Conservation (phyloP, 2,888 invertebrate species). For the Drosophila rubida region DNA sequence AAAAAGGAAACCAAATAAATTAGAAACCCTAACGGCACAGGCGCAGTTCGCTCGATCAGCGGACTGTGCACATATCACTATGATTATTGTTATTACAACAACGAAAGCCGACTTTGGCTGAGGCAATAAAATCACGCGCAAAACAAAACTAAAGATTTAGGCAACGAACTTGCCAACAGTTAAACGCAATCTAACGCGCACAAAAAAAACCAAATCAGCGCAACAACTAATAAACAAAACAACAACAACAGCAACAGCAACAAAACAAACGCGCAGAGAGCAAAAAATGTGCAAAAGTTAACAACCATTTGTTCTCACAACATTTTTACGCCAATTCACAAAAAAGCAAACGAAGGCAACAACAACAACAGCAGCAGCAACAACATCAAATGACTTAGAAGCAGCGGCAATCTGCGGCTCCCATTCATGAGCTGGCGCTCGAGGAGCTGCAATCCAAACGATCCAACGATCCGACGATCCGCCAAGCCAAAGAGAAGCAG, state of each 20-base stretch:
- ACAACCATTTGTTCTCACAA: constrained; percentile 81
- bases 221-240: constrained; percentile 46
- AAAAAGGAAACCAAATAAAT: constrained; percentile 27
- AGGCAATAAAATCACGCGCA: constrained; percentile 52
- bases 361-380: constrained; percentile 21
- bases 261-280: constrained; percentile 39
- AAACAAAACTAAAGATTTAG: constrained; percentile 42
- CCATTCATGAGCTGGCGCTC: constrained; percentile 77
- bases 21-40: constrained; percentile 58
- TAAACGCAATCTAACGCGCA: constrained; percentile 68
- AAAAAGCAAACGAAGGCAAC: constrained; percentile 51
- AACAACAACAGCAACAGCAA: constrained; percentile 36
- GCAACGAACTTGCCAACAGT: constrained; percentile 63
- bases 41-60: constrained; percentile 55
- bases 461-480: constrained; percentile 44
- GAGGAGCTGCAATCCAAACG: constrained; percentile 68
- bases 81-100: constrained; percentile 58
- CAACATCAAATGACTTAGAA: constrained; percentile 71
- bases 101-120: constrained; percentile 2
- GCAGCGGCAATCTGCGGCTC: constrained; percentile 64
- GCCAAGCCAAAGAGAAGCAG: constrained; percentile 15
- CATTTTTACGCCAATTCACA: constrained; percentile 80
- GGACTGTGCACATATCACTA: constrained; percentile 51
- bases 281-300: constrained; percentile 74
- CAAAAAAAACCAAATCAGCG: constrained; percentile 39